phyloP scores from a whole-genome alignment of 2,113 vertebrate genomes.

The Strix aluco region DNA sequence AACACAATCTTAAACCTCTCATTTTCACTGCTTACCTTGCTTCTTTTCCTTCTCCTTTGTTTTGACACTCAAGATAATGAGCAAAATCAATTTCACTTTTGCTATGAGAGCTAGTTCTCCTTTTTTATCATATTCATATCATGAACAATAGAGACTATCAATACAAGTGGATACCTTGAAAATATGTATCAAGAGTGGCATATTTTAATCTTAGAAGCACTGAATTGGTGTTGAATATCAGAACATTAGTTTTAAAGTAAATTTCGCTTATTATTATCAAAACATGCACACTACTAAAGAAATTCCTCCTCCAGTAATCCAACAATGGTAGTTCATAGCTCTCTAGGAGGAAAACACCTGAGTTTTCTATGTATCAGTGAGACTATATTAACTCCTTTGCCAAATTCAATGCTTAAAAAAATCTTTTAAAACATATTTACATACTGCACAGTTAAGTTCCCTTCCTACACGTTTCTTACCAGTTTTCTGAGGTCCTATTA shows the following conservation, averaged over 20 bases:
- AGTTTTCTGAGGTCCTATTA: not conserved
- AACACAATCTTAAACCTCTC: not conserved
- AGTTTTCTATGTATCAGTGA: not conserved
- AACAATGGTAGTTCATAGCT: not conserved
- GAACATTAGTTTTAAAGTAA: not conserved
- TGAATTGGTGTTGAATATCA: not conserved
- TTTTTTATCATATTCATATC: not conserved
- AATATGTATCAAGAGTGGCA: not conserved
- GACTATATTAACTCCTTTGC: not conserved
- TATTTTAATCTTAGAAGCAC: not conserved
- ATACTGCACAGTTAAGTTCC: not conserved
- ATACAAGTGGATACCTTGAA: not conserved
- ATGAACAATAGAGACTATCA: not conserved
- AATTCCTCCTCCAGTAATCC: not conserved
- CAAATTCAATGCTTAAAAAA: not conserved
- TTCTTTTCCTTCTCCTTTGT: not conserved
- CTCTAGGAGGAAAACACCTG: not conserved
- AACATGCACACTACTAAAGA: not conserved
- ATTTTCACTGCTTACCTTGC: not conserved
- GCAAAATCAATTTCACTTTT: not conserved
- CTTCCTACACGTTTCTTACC: not conserved
- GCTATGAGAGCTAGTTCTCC: not conserved
- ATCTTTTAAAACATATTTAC: not conserved
- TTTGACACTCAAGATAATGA: not conserved
- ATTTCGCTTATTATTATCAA: not conserved